Conservation (phyloP, 1,140 invertebrate species). For the Belonocnema kinseyi region DNA sequence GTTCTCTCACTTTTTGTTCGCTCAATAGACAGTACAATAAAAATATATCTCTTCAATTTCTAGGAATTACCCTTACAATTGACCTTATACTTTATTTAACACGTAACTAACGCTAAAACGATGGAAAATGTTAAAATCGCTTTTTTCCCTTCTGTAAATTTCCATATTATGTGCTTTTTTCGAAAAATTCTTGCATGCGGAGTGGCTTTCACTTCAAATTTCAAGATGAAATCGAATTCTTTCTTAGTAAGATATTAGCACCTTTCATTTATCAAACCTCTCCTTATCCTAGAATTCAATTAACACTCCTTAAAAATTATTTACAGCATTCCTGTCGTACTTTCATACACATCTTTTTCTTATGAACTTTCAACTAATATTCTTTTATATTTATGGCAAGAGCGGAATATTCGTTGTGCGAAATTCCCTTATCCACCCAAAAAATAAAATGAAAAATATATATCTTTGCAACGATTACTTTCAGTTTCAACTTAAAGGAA, state of each 20-base stretch:
- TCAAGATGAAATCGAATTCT: neutral
- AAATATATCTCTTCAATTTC: constrained; percentile 66
- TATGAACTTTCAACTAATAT: constrained; percentile 34
- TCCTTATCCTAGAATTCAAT: constrained; percentile 19
- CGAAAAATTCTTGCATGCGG: neutral
- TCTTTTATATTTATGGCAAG: constrained; percentile 51
- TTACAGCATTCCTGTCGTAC: constrained; percentile 40
- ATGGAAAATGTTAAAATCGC: constrained; percentile 46
- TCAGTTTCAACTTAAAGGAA: neutral
- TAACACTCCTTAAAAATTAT: constrained; percentile 40
- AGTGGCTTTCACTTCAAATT: neutral
- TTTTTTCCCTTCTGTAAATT: constrained; percentile 25
- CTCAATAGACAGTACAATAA: constrained; percentile 57
- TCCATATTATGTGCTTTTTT: neutral
- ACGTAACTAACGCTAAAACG: constrained; percentile 57
- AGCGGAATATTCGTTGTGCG: constrained; percentile 49
- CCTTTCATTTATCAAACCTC: neutral
- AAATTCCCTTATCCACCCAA: constrained; percentile 35
- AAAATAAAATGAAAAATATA: constrained; percentile 18
- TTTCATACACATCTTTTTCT: constrained; percentile 17
- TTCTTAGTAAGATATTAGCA: constrained; percentile 22
- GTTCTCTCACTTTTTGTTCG: constrained; percentile 36
- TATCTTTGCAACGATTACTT: neutral
- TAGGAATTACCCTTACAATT: constrained; percentile 54
- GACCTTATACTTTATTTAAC: constrained; percentile 53